phyloP scores from a whole-genome alignment of 2,113 vertebrate genomes.

The Coracopsis vasa region DNA sequence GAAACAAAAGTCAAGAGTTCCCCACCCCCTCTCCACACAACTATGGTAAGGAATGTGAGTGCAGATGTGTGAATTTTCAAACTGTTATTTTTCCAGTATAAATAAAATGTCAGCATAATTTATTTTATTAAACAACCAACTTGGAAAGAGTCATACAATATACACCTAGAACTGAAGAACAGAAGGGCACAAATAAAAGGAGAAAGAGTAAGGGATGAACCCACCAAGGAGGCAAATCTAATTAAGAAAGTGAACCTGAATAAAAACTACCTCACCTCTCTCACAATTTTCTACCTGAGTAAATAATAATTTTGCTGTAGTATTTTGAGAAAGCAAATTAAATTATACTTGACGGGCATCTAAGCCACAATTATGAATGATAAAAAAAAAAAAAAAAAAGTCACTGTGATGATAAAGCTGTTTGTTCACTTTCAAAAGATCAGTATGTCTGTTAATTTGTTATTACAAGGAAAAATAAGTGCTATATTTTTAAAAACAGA shows the following conservation, averaged over 20 bases:
- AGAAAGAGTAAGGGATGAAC: background rate
- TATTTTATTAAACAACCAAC: background rate
- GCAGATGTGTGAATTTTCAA: background rate
- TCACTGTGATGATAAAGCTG: background rate
- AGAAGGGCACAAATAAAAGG: background rate
- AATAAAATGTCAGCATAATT: background rate
- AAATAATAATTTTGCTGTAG: background rate
- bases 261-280: background rate
- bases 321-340: background rate
- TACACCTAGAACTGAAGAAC: background rate
- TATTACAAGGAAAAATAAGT: background rate
- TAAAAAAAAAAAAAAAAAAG: no score
- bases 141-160: background rate
- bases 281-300: background rate
- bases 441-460: background rate
- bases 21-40: background rate
- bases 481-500: background rate
- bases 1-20: background rate
- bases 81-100: background rate
- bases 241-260: background rate
- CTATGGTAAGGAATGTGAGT: background rate
- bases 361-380: background rate
- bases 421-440: background rate
- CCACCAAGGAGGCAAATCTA: background rate
- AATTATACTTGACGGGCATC: background rate